Conservation (phyloP, 2,888 invertebrate genomes). For the Zaprionus obscuricornis region DNA sequence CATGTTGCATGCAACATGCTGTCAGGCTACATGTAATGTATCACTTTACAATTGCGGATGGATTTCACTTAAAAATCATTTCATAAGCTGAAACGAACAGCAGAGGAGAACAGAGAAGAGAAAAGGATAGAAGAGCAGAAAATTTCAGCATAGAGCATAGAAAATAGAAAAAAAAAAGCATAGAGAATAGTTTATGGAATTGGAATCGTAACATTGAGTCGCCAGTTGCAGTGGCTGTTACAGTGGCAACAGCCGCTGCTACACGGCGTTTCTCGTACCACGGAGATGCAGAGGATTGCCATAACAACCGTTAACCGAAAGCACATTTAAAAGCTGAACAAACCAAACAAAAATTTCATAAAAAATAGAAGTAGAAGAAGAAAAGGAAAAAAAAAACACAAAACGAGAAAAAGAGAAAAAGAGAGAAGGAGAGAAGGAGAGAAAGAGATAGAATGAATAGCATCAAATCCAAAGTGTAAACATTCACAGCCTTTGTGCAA, state of each 20-base stretch:
- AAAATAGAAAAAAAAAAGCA: not conserved
- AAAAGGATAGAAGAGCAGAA: too few relatives aligned
- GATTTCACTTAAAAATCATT: constrained; percentile 39
- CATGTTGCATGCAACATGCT: too few relatives aligned
- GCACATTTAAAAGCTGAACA: constrained; percentile 69
- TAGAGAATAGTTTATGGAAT: not conserved
- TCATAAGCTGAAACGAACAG: not conserved
- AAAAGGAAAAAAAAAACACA: constrained; percentile 18
- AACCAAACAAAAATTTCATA: constrained; percentile 61
- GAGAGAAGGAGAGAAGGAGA: constrained; percentile 1
- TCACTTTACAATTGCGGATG: constrained; percentile 37
- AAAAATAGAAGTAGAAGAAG: constrained; percentile 25
- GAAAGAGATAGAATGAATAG: constrained; percentile 55
- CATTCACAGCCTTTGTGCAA: constrained; percentile 71
- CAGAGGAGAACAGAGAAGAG: too few relatives aligned
- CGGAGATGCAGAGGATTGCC: constrained; percentile 51
- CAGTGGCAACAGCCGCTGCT: constrained; percentile 65
- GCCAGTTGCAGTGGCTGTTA: too few relatives aligned
- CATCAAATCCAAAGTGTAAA: constrained; percentile 79
- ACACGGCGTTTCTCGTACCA: constrained; percentile 37
- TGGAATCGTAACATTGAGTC: too few relatives aligned
- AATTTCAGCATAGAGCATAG: constrained; percentile 5
- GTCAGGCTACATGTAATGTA: constrained; percentile 1
- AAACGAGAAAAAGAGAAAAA: too few relatives aligned
- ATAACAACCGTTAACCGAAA: constrained; percentile 74